A percentile compares a stretch with the other conserved stretches of the same genome.
phyloP scores from a whole-genome alignment of 1,140 invertebrate genomes.

The Nasonia vitripennis region DNA sequence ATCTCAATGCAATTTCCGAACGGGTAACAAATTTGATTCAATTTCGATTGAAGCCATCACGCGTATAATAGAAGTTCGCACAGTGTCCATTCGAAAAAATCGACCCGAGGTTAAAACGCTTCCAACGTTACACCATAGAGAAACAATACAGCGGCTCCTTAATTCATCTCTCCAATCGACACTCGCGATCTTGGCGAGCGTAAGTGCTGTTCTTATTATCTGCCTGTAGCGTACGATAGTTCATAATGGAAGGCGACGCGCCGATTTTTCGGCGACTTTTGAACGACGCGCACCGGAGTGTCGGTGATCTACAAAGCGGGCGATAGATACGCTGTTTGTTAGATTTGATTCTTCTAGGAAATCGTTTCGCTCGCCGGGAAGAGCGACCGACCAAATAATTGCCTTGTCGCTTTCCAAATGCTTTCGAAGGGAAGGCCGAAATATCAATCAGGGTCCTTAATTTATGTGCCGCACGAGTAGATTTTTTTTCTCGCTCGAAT shows the following conservation, averaged over 20 bases:
- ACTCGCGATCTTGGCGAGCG: background rate
- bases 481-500: background rate
- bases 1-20: too few species aligned
- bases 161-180: background rate
- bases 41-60: background rate
- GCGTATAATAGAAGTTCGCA: background rate
- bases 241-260: background rate
- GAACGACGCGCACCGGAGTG: background rate
- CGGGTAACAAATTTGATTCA: background rate
- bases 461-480: background rate
- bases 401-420: constrained; percentile 20
- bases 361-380: background rate
- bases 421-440: background rate
- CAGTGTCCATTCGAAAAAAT: background rate
- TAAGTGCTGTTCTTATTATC: background rate
- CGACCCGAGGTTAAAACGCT: too few species aligned
- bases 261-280: background rate
- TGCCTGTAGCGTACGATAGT: background rate
- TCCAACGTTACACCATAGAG: too few species aligned
- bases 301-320: constrained; percentile 13
- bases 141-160: background rate
- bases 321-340: background rate
- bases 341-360: constrained; percentile 14
- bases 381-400: background rate
- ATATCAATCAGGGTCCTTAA: constrained; percentile 13